Conservation (phyloP, 2,113 vertebrate genomes). For the Trematocara zebra region DNA sequence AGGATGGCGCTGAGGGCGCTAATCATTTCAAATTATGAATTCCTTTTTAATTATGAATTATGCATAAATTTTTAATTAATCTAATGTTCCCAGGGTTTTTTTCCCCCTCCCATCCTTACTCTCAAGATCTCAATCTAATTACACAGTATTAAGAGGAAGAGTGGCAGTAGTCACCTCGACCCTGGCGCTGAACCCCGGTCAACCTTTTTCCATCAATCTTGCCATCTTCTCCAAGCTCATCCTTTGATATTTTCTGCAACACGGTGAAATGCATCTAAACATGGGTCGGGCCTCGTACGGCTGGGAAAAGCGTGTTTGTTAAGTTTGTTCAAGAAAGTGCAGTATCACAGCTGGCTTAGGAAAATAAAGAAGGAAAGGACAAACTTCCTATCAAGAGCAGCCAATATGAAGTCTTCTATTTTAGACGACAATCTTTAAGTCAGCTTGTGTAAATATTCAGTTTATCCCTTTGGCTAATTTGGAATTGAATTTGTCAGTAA, state of each 20-base stretch:
- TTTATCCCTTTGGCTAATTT: background rate
- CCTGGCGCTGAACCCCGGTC: slow-evolving; percentile 51
- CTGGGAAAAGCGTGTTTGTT: slow-evolving; percentile 27
- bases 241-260: slow-evolving; percentile 52
- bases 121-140: slow-evolving; percentile 78
- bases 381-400: background rate
- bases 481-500: background rate
- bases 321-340: slow-evolving; percentile 13
- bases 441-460: background rate
- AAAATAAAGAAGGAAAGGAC: background rate
- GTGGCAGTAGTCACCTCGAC: slow-evolving; percentile 63
- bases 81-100: slow-evolving; percentile 75
- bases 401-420: background rate
- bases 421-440: background rate
- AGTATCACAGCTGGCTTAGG: background rate
- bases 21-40: slow-evolving; percentile 79
- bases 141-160: slow-evolving; percentile 71
- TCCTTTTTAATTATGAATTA: slow-evolving; percentile 83
- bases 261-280: slow-evolving; percentile 58
- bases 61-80: slow-evolving; percentile 83
- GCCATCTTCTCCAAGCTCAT: slow-evolving; percentile 35
- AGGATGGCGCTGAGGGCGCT: slow-evolving; percentile 65
- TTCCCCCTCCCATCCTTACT: slow-evolving; percentile 27
- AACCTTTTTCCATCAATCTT: slow-evolving; percentile 74
- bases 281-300: background rate